A percentile compares a stretch with the other conserved stretches of the same genome.
Evolutionary conservation across 2,113 vertebrate species (phyloP).

Genomic region (Okapia johnstoni): DNA sequence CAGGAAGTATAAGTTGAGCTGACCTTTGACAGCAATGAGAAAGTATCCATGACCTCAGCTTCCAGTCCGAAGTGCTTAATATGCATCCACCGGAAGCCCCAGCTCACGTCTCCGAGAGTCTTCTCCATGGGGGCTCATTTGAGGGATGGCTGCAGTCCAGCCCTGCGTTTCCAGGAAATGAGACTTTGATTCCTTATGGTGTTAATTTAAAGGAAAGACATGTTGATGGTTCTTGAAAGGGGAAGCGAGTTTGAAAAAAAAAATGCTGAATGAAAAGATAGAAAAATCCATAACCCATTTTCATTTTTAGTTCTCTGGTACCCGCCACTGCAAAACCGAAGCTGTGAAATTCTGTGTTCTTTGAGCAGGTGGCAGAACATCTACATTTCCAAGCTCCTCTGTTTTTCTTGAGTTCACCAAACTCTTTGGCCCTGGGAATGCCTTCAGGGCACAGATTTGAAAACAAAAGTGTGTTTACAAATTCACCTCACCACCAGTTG

Average conservation of each 20-base stretch:
- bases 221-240: neutral
- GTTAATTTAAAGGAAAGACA: neutral
- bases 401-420: neutral
- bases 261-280: neutral
- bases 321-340: neutral
- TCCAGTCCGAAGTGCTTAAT: neutral
- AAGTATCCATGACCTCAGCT: constrained; percentile 48
- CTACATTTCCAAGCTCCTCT: neutral
- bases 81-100: neutral
- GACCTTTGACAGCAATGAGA: constrained; percentile 7
- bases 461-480: neutral
- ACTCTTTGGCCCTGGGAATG: neutral
- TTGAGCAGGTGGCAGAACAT: neutral
- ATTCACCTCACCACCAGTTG: neutral
- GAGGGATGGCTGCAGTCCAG: constrained; percentile 12
- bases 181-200: neutral
- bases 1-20: neutral
- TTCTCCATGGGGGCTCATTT: neutral
- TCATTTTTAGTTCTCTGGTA: neutral
- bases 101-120: neutral
- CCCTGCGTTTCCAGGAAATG: constrained; percentile 43
- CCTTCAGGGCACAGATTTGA: neutral
- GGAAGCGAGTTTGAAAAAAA: neutral
- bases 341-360: neutral
- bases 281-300: neutral